A percentile compares a stretch with the other conserved stretches of the same genome.
Evolutionary conservation across 2,888 invertebrate species (phyloP).

Genomic region (Drosophila fulvimacula): DNA sequence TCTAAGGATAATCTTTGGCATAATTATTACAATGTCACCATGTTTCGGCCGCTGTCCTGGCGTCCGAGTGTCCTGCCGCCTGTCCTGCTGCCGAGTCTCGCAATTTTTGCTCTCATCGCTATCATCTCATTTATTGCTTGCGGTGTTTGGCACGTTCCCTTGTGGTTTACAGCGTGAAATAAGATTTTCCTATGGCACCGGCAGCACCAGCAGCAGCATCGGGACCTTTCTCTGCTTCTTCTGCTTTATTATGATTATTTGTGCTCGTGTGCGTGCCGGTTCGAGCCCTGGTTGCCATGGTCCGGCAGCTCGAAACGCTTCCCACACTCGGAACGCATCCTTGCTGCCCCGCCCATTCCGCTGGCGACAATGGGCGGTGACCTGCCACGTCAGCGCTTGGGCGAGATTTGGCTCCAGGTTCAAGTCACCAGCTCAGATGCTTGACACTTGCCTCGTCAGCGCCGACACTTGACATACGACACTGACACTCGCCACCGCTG

Average conservation of each 20-base stretch:
- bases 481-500: conserved; percentile 26
- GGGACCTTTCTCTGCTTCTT: conserved; percentile 39
- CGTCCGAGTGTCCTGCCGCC: conserved; percentile 26
- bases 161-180: conserved; percentile 80
- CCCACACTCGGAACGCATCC: background rate
- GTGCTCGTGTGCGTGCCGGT: conserved; percentile 77
- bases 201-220: conserved; percentile 10
- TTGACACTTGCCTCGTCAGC: conserved; percentile 74
- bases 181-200: conserved; percentile 71
- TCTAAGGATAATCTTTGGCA: conserved; percentile 80
- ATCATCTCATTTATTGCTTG: conserved; percentile 77
- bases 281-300: conserved; percentile 68
- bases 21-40: conserved; percentile 82
- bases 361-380: conserved; percentile 58
- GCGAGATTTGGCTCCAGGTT: conserved; percentile 45
- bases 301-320: conserved; percentile 39
- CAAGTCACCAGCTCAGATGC: conserved; percentile 56
- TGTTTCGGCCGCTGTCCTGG: conserved; percentile 61
- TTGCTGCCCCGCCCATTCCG: background rate
- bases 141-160: conserved; percentile 80
- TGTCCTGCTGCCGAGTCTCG: conserved; percentile 35
- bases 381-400: conserved; percentile 62
- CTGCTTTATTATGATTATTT: conserved; percentile 76
- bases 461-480: conserved; percentile 72
- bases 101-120: conserved; percentile 71